Evolutionary conservation across 2,888 invertebrate species (phyloP).

Genomic region (Sthenelais limicola): DNA sequence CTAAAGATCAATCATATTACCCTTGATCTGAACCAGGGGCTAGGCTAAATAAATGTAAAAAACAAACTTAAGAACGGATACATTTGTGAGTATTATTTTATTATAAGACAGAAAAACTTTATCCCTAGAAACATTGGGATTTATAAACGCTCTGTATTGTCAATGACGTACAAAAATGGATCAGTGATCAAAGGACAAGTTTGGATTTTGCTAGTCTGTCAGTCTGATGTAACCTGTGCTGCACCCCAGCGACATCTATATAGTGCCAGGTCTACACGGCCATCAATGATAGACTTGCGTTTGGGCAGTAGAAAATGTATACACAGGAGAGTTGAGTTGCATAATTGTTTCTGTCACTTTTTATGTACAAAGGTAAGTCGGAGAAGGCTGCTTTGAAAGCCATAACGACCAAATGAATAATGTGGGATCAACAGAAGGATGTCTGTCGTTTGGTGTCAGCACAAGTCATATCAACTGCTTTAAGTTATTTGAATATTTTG

Average conservation of each 20-base stretch:
- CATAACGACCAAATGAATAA: too few species aligned
- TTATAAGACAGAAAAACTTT: slow-evolving; percentile 42
- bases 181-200: slow-evolving; percentile 41
- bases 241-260: slow-evolving; percentile 19
- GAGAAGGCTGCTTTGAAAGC: too few species aligned
- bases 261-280: too few species aligned
- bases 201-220: slow-evolving; percentile 41
- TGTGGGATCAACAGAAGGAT: too few species aligned
- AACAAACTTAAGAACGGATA: background rate
- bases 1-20: too few species aligned
- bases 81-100: slow-evolving; percentile 36
- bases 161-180: slow-evolving; percentile 34
- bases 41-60: background rate
- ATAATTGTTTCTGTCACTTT: background rate
- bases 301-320: slow-evolving; percentile 36
- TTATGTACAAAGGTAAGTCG: slow-evolving; percentile 37
- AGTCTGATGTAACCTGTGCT: slow-evolving; percentile 36
- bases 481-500: too few species aligned
- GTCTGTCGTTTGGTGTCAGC: slow-evolving; percentile 23
- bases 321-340: slow-evolving; percentile 16
- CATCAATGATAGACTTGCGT: too few species aligned
- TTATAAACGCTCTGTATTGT: slow-evolving; percentile 43
- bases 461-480: slow-evolving; percentile 38
- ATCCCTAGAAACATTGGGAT: slow-evolving; percentile 45
- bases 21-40: too few species aligned